phyloP scores from a whole-genome alignment of 2,888 invertebrate species.

The Latrodectus hesperus region DNA sequence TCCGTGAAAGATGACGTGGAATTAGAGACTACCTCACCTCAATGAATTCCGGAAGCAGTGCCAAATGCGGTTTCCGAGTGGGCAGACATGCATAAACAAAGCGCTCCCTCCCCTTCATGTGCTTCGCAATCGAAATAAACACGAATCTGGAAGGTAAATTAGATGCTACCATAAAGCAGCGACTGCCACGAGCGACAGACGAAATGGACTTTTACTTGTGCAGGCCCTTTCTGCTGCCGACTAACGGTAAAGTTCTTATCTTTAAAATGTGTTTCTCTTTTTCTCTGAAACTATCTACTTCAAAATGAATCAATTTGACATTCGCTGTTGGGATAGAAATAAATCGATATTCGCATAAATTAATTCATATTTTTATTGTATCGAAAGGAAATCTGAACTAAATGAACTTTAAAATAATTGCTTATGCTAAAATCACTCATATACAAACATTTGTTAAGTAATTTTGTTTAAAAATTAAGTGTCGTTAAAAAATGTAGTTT shows the following conservation, averaged over 20 bases:
- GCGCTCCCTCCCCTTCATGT: not conserved
- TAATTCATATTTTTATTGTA: too few species aligned
- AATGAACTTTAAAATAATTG: too few species aligned
- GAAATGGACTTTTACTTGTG: slow-evolving; percentile 63
- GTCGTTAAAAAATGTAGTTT: too few species aligned
- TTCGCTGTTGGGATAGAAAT: too few species aligned
- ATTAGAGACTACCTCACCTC: not conserved
- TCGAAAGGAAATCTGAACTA: too few species aligned
- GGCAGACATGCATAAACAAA: slow-evolving; percentile 1
- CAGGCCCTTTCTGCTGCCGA: slow-evolving; percentile 44
- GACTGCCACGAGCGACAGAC: not conserved
- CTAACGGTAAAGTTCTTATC: slow-evolving; percentile 19
- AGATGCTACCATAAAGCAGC: not conserved
- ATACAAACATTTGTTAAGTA: too few species aligned
- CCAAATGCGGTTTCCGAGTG: slow-evolving; percentile 1
- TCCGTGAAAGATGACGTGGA: not conserved
- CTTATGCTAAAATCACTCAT: too few species aligned
- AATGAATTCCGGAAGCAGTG: not conserved
- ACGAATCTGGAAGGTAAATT: not conserved
- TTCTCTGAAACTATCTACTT: too few species aligned
- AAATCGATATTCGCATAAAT: too few species aligned
- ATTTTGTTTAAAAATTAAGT: too few species aligned
- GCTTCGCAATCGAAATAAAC: slow-evolving; percentile 3
- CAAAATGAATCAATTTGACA: too few species aligned
- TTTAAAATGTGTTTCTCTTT: not conserved